phyloP scores from a whole-genome alignment of 2,113 vertebrate genomes.

The Talpa occidentalis region DNA sequence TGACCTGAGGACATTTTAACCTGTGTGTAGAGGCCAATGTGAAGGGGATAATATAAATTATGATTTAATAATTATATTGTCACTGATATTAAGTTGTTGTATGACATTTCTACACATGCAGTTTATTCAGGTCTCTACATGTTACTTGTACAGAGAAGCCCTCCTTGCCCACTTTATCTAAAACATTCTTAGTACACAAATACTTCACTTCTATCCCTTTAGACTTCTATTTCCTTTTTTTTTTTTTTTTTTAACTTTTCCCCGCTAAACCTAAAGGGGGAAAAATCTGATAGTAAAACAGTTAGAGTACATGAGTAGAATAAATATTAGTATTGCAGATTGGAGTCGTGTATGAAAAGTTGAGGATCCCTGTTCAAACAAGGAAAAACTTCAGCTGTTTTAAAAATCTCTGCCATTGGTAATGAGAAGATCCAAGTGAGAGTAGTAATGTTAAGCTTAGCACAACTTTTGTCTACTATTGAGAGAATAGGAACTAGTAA shows the following conservation, averaged over 20 bases:
- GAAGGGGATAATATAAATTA: not conserved
- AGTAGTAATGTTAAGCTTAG: not conserved
- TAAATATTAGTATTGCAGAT: not conserved
- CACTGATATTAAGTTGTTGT: not conserved
- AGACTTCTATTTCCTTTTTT: not conserved
- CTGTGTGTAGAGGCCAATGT: not conserved
- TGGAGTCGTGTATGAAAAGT: not conserved
- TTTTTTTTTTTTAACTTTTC: slow-evolving; percentile 40
- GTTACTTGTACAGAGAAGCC: not conserved
- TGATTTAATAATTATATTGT: not conserved
- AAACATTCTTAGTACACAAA: not conserved
- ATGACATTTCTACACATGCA: not conserved
- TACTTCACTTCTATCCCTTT: not conserved
- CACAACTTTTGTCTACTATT: not conserved
- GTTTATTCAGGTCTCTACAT: not conserved
- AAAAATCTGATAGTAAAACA: not conserved
- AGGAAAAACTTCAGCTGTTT: not conserved
- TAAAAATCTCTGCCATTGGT: slow-evolving; percentile 5
- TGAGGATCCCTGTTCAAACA: not conserved
- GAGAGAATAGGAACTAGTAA: slow-evolving; percentile 14
- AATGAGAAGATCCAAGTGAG: slow-evolving; percentile 42
- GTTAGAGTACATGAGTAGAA: not conserved
- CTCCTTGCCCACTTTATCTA: not conserved
- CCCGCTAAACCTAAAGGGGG: not conserved
- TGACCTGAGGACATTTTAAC: slow-evolving; percentile 18